Evolutionary conservation across 2,113 vertebrate species (phyloP).

Genomic region (Cebus imitator): DNA sequence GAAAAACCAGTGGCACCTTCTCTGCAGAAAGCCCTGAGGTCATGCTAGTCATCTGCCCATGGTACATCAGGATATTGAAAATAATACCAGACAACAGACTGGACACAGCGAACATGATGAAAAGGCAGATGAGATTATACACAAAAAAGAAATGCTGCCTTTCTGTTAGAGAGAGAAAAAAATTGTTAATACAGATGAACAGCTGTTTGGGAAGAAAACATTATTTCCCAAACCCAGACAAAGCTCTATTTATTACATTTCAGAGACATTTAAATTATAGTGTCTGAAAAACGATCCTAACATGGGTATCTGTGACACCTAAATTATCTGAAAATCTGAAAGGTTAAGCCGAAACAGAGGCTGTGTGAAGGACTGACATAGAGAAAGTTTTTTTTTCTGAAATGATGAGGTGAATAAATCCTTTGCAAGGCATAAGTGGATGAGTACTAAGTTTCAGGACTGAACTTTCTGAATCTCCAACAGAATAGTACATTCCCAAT

Average conservation of each 20-base stretch:
- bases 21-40: neutral
- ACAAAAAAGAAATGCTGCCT: slow-evolving; percentile 29
- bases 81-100: neutral
- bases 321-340: slow-evolving; percentile 52
- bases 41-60: neutral
- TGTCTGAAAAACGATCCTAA: slow-evolving; percentile 61
- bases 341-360: slow-evolving; percentile 40
- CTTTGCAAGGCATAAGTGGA: neutral
- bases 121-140: neutral
- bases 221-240: slow-evolving; percentile 66
- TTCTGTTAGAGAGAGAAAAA: slow-evolving; percentile 30
- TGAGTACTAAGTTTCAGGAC: neutral
- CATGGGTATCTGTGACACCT: slow-evolving; percentile 51
- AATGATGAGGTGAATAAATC: neutral
- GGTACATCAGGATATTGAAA: neutral
- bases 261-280: slow-evolving; percentile 69
- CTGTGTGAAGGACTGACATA: neutral
- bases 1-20: fast-evolving
- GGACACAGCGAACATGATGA: neutral
- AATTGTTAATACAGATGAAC: slow-evolving; percentile 68
- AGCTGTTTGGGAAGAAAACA: slow-evolving; percentile 73
- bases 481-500: neutral
- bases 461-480: neutral
- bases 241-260: slow-evolving; percentile 71
- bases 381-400: neutral